Percentiles rank a stretch among this genome's conserved stretches.
These are phyloP conservation scores for Dolichallabes microphthalmus DNA, from an alignment of 2,113 vertebrate genomes.

Conservation along the genomic window DNA sequence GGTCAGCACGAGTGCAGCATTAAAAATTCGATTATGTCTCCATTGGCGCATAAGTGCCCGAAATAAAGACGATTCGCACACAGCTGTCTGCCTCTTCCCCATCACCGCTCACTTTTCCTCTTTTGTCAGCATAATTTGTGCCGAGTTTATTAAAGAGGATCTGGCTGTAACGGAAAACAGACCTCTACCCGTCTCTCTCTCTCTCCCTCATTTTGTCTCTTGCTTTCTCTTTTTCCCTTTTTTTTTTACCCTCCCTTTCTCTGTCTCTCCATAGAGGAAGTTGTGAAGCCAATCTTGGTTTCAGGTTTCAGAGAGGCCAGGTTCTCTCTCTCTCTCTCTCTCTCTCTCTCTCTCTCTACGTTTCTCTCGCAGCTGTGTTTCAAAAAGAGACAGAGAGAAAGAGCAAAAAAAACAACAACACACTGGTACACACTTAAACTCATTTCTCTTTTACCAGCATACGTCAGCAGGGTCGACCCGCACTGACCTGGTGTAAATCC, in stretches of 20 bases:
- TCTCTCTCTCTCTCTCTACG: neutral
- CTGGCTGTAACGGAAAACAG: slow-evolving; percentile 76
- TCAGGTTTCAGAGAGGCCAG: slow-evolving; percentile 68
- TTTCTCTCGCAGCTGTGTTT: neutral
- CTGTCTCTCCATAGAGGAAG: slow-evolving; percentile 65
- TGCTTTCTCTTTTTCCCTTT: slow-evolving; percentile 36
- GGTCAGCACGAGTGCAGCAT: neutral
- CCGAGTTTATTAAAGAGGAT: slow-evolving; percentile 71
- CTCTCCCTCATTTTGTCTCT: slow-evolving; percentile 55
- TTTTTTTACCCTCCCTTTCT: slow-evolving; percentile 29
- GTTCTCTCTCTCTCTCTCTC: neutral
- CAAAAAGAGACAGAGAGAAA: neutral
- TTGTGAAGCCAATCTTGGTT: slow-evolving; percentile 69
- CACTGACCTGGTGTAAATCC: slow-evolving; percentile 9
- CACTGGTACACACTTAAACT: neutral
- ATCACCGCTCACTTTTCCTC: slow-evolving; percentile 65
- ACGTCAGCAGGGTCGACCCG: neutral
- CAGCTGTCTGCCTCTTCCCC: slow-evolving; percentile 63
- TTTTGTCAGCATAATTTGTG: slow-evolving; percentile 74
- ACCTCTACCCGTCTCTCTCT: slow-evolving; percentile 54
- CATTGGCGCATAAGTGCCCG: neutral
- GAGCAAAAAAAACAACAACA: neutral
- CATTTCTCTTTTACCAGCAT: neutral
- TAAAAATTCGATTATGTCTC: neutral
- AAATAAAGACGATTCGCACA: slow-evolving; percentile 56